Evolutionary conservation across 2,113 vertebrate genomes (phyloP), one percentile per base, ranked within the genome.

Genomic region (Hemicordylus capensis): DNA sequence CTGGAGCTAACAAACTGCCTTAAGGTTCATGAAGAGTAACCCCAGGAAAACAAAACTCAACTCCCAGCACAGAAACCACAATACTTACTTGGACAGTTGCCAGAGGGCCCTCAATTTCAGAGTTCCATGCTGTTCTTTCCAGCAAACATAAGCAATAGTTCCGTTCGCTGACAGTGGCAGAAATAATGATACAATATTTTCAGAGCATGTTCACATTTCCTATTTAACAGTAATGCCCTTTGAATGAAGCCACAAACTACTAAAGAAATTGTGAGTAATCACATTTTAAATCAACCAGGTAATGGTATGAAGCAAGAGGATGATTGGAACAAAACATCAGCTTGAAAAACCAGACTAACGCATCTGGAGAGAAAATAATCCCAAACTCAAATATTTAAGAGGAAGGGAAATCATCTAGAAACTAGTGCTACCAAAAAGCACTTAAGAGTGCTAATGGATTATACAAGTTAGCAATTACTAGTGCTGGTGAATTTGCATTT

Each of bases 301-400:
- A 37, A 72, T 56, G 59, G 64, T 34, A n/a, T 48, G 20, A 78
- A 72, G 51, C 39, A 61, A 72, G 17, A 58, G n/a, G 24, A 70
- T 72, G n/a, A 48, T n/a, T 70, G 42, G 24, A 61, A 56, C 1
- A 76, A 37, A 28, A 72, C 48, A 2, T 73, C 39, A 31, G 3
- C 42, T 31, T 61, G 56, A 46, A 76, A 86, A 58, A 37, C 12
- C 15, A 67, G 37, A 34, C 37, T 17, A 46, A 67, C n/a, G 44
- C 20, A 64, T 54, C 39, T 66, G 19, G 20, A 37, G 12, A 20
- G n/a, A 85, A 81, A 73, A 86, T 75, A 86, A 24, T 56, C 69
- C 69, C 58, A 54, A 81, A 85, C 5, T 48, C 31, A 61, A 79
- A 85, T 46, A 75, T 75, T 80, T 80, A 74, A n/a, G 34, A 86